Conservation (phyloP, 2,888 invertebrate species). For the Microctonus aethiopoides region DNA sequence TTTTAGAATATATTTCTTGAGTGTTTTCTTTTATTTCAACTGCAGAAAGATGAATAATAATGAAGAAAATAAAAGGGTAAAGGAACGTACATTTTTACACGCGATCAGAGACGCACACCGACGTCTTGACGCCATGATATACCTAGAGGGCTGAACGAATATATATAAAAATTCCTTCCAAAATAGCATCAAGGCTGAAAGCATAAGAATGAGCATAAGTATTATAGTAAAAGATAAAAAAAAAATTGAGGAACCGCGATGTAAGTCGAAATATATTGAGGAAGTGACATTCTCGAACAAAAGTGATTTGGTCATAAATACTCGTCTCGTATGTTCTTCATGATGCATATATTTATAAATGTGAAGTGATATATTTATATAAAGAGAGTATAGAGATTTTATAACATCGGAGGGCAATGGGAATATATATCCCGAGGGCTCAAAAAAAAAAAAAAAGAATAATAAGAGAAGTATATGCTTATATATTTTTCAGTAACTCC, state of each 20-base stretch:
- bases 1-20: background rate
- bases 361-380: background rate
- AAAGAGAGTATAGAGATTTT: background rate
- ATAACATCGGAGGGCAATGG: background rate
- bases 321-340: conserved; percentile 27
- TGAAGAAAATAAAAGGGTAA: background rate
- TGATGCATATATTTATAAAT: background rate
- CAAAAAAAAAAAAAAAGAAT: conserved; percentile 2
- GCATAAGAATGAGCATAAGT: conserved; percentile 21
- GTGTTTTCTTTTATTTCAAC: background rate
- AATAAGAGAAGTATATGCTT: conserved; percentile 27
- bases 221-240: conserved; percentile 14
- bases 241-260: background rate
- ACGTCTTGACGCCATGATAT: background rate
- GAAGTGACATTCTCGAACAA: conserved; percentile 49
- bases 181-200: conserved; percentile 44
- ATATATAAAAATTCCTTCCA: conserved; percentile 34
- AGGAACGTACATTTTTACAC: background rate
- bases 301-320: conserved; percentile 58
- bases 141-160: background rate
- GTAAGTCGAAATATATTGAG: conserved; percentile 14
- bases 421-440: background rate
- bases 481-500: conserved; percentile 50
- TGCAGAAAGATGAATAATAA: background rate
- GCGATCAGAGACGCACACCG: background rate